Evolutionary conservation across 2,888 invertebrate species (phyloP), one percentile per base, ranked within the genome.

Genomic region (Terebella lapidaria): DNA sequence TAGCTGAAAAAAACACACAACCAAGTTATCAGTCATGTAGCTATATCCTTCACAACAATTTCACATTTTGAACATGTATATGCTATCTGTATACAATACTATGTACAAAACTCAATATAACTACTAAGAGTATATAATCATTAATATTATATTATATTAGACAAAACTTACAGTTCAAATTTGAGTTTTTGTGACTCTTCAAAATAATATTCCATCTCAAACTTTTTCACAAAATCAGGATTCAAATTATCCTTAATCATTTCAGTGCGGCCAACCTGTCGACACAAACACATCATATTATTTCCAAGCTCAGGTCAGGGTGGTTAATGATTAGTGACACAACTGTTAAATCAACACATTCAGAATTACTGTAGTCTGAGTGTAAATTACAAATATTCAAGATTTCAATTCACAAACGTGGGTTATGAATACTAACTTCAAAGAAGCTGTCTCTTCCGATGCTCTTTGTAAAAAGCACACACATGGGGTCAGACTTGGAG

Each of bases 401-500:
- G n/a, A n/a, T n/a, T n/a, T n/a, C n/a, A n/a, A n/a, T n/a, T n/a
- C n/a, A n/a, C n/a, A n/a, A n/a, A n/a, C n/a, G n/a, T n/a, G n/a
- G n/a, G n/a, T n/a, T n/a, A n/a, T n/a, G n/a, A n/a, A n/a, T n/a
- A n/a, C n/a, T 60, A 22, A 67, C 67, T 54, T 67, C 67, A 35
- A 30, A 24, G 45, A 46, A 66, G 20, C 26, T 49, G 4, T 64
- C 58, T 3, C 51, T 24, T 28, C 51, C 65, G 3, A 62, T 25
- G 20, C 56, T 26, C 51, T 62, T 67, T 29, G 58, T 61, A 54
- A 35, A 62, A 24, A 67, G 56, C 4, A 66, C 62, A 73, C 83
- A 83, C 76, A 84, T 79, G 1, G 85, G 85, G 70, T 85, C 85
- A 24, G 85, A 85, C 71, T 85, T 85, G 1, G 84, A 84, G 58